phyloP scores from a whole-genome alignment of 2,113 vertebrate species.

The Kryptolebias marmoratus region DNA sequence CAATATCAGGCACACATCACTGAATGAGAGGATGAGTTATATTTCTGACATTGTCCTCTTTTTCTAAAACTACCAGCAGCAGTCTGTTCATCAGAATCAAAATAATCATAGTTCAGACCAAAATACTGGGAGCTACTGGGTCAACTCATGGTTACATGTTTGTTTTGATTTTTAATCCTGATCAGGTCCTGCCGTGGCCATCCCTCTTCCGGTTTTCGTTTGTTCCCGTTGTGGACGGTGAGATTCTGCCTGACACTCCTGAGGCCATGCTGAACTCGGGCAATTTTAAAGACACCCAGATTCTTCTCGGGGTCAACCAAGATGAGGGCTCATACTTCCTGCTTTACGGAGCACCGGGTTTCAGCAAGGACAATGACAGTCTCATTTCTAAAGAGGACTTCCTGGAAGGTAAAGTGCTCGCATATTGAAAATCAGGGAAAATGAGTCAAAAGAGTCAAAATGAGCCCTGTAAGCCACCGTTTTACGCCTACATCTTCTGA shows the following conservation, averaged over 20 bases:
- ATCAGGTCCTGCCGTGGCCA: conserved; percentile 72
- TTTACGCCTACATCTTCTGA: too few relatives aligned
- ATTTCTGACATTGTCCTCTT: too few relatives aligned
- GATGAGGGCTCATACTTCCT: conserved; percentile 93
- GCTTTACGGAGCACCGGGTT: conserved; percentile 90
- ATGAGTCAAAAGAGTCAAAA: not conserved
- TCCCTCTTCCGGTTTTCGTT: conserved; percentile 90
- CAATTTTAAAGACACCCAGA: conserved; percentile 83
- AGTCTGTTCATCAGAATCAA: too few relatives aligned
- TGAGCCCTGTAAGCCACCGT: not conserved
- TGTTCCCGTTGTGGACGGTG: conserved; percentile 89
- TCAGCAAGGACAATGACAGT: conserved; percentile 94
- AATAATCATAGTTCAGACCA: not conserved
- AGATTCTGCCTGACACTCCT: conserved; percentile 85
- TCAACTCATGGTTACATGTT: not conserved
- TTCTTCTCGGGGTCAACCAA: conserved; percentile 90
- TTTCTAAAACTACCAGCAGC: too few relatives aligned
- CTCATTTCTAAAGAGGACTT: conserved; percentile 90
- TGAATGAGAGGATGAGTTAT: too few relatives aligned
- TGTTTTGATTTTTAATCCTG: not conserved
- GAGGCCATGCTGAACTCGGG: conserved; percentile 85
- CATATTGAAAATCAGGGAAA: not conserved
- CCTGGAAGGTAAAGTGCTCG: conserved; percentile 78
- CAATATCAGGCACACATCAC: too few relatives aligned
- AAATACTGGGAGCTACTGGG: not conserved